Conservation (phyloP, 2,888 invertebrate genomes). For the Scaptomyza flava region DNA sequence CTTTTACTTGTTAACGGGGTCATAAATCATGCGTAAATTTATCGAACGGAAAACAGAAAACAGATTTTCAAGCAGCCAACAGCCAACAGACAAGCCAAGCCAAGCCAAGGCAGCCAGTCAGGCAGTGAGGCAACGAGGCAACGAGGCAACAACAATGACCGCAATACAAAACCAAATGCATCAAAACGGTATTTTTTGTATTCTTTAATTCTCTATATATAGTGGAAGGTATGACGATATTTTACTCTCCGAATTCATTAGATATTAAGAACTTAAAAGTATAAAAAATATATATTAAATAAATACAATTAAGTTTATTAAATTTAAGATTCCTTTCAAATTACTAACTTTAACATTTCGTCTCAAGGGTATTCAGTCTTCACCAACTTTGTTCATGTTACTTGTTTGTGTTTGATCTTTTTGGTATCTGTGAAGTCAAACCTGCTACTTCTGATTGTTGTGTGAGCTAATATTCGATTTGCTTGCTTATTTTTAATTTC, state of each 20-base stretch:
- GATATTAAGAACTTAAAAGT: too few species aligned
- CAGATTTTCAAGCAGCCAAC: constrained; percentile 67
- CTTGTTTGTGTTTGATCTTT: not conserved
- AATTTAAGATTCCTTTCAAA: too few species aligned
- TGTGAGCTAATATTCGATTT: constrained; percentile 74
- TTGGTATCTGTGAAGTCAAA: constrained; percentile 21
- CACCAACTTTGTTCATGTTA: not conserved
- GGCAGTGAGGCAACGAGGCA: constrained; percentile 27
- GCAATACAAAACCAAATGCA: constrained; percentile 63
- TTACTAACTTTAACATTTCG: too few species aligned
- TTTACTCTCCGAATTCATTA: too few species aligned
- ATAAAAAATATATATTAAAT: too few species aligned
- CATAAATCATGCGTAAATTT: constrained; percentile 79
- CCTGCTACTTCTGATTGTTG: constrained; percentile 28
- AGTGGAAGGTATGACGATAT: too few species aligned
- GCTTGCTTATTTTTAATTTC: constrained; percentile 75
- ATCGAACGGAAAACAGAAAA: constrained; percentile 79
- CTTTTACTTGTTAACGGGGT: constrained; percentile 80
- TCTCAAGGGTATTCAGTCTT: not conserved
- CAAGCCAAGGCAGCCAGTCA: not conserved
- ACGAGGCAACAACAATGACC: constrained; percentile 48
- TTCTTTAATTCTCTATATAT: too few species aligned
- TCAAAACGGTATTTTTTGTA: constrained; percentile 42
- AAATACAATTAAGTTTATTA: too few species aligned
- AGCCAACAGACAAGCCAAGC: constrained; percentile 17